Conservation (phyloP, 2,888 invertebrate species). For the Hemicrepidius hirtus region DNA sequence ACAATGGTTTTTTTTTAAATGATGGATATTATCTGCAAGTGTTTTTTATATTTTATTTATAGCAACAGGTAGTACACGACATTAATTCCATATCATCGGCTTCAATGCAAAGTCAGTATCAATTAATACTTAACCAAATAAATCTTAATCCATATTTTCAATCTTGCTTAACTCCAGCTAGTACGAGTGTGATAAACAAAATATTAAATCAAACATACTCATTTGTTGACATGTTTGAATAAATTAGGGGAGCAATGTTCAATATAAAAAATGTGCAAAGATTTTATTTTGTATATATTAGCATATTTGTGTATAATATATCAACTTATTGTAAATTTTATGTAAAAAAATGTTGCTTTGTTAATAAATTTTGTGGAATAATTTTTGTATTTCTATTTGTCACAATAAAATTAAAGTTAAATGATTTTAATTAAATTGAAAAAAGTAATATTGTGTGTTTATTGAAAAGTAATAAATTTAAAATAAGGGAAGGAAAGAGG, state of each 20-base stretch:
- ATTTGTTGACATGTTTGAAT: conserved; percentile 46
- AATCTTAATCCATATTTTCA: conserved; percentile 19
- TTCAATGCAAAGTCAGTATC: conserved; percentile 13
- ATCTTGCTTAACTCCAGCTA: conserved; percentile 38
- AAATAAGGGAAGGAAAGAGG: too few relatives aligned
- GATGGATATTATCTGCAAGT: background rate
- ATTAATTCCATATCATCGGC: conserved; percentile 24
- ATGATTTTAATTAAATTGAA: too few relatives aligned
- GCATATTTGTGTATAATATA: conserved; percentile 56
- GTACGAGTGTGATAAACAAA: conserved; percentile 37
- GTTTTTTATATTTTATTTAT: background rate
- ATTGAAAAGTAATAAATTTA: too few relatives aligned
- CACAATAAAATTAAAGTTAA: background rate
- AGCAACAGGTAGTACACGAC: background rate
- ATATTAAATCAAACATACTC: conserved; percentile 30
- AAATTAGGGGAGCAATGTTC: conserved; percentile 61
- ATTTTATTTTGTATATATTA: conserved; percentile 64
- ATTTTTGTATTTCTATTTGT: conserved; percentile 17
- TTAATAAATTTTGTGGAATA: conserved; percentile 64
- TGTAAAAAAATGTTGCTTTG: conserved; percentile 64
- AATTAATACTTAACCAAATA: background rate
- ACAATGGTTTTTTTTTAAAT: too few relatives aligned
- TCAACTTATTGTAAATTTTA: conserved; percentile 60
- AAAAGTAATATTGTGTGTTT: too few relatives aligned
- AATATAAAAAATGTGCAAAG: conserved; percentile 58